Conservation (phyloP, 35 echinoderm and acorn worm species). For the Lytechinus variegatus region DNA sequence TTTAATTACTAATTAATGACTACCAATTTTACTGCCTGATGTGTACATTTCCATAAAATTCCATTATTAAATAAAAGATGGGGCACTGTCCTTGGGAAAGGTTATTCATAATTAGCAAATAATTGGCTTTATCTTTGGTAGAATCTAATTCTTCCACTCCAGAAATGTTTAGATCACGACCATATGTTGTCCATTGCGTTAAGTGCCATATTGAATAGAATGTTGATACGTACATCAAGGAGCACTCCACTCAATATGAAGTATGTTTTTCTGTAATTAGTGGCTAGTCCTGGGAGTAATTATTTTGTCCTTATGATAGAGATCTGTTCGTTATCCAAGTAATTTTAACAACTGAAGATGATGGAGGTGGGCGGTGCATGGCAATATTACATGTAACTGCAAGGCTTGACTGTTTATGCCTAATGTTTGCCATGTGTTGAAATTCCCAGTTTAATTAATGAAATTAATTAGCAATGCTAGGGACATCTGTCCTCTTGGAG, state of each 20-base stretch:
- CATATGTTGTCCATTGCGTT: not conserved
- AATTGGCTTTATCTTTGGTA: not conserved
- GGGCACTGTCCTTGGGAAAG: not conserved
- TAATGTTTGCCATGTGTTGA: not conserved
- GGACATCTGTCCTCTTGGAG: not conserved
- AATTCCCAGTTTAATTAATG: not conserved
- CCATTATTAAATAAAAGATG: not conserved
- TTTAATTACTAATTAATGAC: not conserved
- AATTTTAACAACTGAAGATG: not conserved
- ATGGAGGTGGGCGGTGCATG: not conserved
- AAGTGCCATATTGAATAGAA: not conserved
- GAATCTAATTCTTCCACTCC: not conserved
- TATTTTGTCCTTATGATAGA: not conserved
- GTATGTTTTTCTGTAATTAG: constrained; percentile 13
- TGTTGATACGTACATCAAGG: not conserved
- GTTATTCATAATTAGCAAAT: constrained; percentile 6
- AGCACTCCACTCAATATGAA: not conserved
- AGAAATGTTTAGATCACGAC: not conserved
- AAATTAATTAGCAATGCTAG: not conserved
- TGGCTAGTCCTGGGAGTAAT: not conserved
- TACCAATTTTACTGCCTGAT: not conserved
- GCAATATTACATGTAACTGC: not conserved
- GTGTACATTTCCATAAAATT: not conserved
- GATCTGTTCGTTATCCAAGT: not conserved
- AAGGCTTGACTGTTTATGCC: not conserved